Percentiles rank a stretch among this genome's conserved stretches.
Conservation (phyloP, 2,888 invertebrate genomes). For the Eurois occulta region DNA sequence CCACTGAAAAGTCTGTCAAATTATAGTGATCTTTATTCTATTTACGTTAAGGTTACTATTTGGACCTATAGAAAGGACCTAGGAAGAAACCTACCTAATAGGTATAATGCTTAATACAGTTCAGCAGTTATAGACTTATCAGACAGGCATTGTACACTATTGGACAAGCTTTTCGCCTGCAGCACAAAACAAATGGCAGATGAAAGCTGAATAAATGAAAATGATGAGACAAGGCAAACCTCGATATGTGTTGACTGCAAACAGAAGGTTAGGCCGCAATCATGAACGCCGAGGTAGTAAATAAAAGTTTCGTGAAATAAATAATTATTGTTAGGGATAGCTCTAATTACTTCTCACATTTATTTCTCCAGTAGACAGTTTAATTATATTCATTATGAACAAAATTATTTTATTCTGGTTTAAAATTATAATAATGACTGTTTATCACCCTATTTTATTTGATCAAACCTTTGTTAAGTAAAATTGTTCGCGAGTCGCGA, state of each 20-base stretch:
- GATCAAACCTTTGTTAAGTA: conserved; percentile 35
- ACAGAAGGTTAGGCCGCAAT: background rate
- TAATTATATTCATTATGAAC: conserved; percentile 6
- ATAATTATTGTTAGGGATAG: conserved; percentile 10
- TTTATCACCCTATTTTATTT: conserved; percentile 36
- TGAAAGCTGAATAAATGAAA: background rate
- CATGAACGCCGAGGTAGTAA: background rate
- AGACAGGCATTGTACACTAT: background rate
- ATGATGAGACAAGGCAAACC: background rate
- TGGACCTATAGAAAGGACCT: too few species aligned
- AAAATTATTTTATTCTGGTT: conserved; percentile 5
- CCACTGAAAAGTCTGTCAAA: too few species aligned
- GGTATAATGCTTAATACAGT: too few species aligned
- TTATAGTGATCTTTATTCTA: too few species aligned
- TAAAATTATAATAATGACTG: conserved; percentile 24
- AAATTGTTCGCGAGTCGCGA: conserved; percentile 30
- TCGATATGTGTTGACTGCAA: background rate
- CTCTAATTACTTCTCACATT: background rate
- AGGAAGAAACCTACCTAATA: too few species aligned
- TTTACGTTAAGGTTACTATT: too few species aligned
- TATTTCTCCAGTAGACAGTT: background rate
- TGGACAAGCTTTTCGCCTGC: too few species aligned
- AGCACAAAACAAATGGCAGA: background rate
- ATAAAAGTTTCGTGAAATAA: background rate
- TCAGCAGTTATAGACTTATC: background rate